A percentile compares a stretch with the other conserved stretches of the same genome.
Conservation (phyloP, 1,140 invertebrate species). For the Macrosteles quadrilineatus region DNA sequence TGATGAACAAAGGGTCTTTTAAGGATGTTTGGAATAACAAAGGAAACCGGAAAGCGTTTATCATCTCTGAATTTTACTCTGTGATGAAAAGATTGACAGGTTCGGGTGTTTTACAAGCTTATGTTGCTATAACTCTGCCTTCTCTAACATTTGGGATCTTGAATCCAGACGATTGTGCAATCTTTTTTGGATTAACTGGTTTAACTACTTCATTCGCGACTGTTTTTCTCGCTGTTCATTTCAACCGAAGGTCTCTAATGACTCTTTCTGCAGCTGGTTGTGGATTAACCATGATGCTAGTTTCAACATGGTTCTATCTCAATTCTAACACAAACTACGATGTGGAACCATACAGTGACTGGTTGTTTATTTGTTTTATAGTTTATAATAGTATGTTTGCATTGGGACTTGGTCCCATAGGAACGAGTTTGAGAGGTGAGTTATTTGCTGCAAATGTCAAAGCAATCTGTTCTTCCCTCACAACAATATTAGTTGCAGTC, state of each 20-base stretch:
- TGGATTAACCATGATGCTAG: slow-evolving; percentile 31
- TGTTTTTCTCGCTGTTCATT: slow-evolving; percentile 44
- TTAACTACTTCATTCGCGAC: slow-evolving; percentile 50
- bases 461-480: slow-evolving; percentile 31
- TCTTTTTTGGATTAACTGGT: slow-evolving; percentile 25
- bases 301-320: slow-evolving; percentile 13
- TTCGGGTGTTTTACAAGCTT: slow-evolving; percentile 71
- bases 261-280: slow-evolving; percentile 44
- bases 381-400: slow-evolving; percentile 31
- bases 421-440: slow-evolving; percentile 35
- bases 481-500: slow-evolving; percentile 35
- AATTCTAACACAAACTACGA: slow-evolving; percentile 2
- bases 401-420: slow-evolving; percentile 32
- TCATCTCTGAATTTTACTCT: slow-evolving; percentile 64
- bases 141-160: slow-evolving; percentile 39
- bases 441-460: slow-evolving; percentile 34
- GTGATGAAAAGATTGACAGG: slow-evolving; percentile 77
- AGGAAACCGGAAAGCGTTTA: slow-evolving; percentile 57
- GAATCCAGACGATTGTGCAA: slow-evolving; percentile 17
- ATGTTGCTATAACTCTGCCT: slow-evolving; percentile 73
- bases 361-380: slow-evolving; percentile 29
- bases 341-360: slow-evolving; percentile 7
- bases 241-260: slow-evolving; percentile 51
- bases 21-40: slow-evolving; percentile 20
- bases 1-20: slow-evolving; percentile 26